phyloP scores from a whole-genome alignment of 2,113 vertebrate genomes.

The Thalassarche chlororhynchos region DNA sequence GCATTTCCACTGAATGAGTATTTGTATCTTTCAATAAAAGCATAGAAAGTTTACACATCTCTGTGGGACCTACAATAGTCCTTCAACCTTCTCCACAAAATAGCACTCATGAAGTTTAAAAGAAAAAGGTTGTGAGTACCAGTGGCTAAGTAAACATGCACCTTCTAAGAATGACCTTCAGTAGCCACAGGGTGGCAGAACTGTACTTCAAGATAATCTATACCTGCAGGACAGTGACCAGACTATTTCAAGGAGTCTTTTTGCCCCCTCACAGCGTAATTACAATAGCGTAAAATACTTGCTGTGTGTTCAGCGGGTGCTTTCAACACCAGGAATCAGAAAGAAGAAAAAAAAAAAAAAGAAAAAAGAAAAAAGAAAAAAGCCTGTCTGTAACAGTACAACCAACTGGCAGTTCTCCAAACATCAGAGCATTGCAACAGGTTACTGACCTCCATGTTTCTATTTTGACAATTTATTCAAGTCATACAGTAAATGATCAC shows the following conservation, averaged over 20 bases:
- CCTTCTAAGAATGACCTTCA: background rate
- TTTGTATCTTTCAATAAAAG: background rate
- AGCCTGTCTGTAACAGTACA: accelerated
- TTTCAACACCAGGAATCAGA: background rate
- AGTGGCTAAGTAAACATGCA: background rate
- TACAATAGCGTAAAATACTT: background rate
- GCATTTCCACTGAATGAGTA: background rate
- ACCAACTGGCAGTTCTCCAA: background rate
- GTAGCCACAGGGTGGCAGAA: slow-evolving; percentile 37
- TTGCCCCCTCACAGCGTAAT: background rate
- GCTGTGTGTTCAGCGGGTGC: background rate
- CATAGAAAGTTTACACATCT: background rate
- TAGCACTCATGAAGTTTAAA: background rate
- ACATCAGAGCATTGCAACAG: background rate
- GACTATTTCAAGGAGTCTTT: background rate
- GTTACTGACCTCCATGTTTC: background rate
- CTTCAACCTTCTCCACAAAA: background rate
- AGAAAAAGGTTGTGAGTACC: background rate
- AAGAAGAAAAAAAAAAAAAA: too few relatives aligned
- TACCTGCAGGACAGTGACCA: background rate
- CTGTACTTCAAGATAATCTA: background rate
- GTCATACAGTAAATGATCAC: background rate
- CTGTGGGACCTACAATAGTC: background rate
- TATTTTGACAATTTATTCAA: background rate
- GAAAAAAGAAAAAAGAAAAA: background rate